Base-by-base conservation (phyloP, 2,888 invertebrate genomes). In the Platerodrilus igneus region DNA sequence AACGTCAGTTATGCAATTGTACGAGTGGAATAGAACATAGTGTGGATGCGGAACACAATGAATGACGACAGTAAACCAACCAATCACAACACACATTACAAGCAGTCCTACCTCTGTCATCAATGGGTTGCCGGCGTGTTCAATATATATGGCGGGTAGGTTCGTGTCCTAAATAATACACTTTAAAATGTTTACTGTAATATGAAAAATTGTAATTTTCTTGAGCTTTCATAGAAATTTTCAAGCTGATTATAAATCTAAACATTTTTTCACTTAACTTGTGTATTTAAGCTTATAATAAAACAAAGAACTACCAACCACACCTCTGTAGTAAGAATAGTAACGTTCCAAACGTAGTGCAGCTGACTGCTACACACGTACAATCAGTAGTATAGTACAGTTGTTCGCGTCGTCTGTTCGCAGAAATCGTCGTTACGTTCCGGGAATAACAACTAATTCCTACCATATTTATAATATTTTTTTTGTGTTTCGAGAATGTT, bases 41-140 rank as follows among this genome's bases (percentile, higher is more conserved):
- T 59, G 58, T 58, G 60, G 60, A 62, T 63, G 65, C n/a, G n/a
- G n/a, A n/a, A n/a, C n/a, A n/a, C n/a, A 64, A 62, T 56, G 59
- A 60, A 59, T 53, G 62, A 60, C 60, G 60, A 59, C 59, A 57
- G 53, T 51, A 51, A 53, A 55, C 52, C 66, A 71, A 70, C 79
- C 79, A 78, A 78, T 79, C 74, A 73, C 70, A 71, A 66, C 65
- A 70, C 70, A 72, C 72, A 72, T 71, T 67, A 64, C 57, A 60
- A 62, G 70, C 71, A 73, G 73, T 74, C 76, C 76, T 76, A 76
- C 77, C 78, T 78, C 77, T 78, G 78, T 78, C 78, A 79, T 79
- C 78, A 79, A 79, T 79, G 78, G 76, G 75, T 73, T 72, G 73
- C 72, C 75, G 78, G 68, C 72, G 71, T 74, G 75, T 77, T 74